Conservation (phyloP, 2,888 invertebrate species). For the Prenolepis imparis region DNA sequence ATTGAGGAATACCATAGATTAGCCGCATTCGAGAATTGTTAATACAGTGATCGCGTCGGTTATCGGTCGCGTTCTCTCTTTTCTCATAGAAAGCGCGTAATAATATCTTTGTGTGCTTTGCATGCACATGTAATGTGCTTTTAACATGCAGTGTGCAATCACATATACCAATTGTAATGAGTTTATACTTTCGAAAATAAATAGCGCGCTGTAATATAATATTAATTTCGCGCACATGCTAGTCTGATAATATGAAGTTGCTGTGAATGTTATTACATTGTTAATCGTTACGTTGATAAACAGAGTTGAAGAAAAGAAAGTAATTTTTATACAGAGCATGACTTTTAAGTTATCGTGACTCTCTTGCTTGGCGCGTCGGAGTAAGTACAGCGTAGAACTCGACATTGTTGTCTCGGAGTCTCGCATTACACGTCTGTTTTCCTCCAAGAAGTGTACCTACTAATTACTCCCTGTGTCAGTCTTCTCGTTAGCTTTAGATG, state of each 20-base stretch:
- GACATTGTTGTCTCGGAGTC: slow-evolving; percentile 70
- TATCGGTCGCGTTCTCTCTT: neutral
- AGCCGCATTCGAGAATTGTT: slow-evolving; percentile 52
- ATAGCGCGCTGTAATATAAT: neutral
- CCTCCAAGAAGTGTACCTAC: slow-evolving; percentile 74
- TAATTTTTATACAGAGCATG: slow-evolving; percentile 42
- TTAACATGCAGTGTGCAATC: neutral
- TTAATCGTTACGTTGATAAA: slow-evolving; percentile 38
- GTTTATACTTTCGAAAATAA: neutral
- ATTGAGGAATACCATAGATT: slow-evolving; percentile 63
- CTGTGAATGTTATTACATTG: neutral
- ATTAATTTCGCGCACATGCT: neutral
- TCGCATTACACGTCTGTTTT: slow-evolving; percentile 75
- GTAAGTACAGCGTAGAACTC: slow-evolving; percentile 63
- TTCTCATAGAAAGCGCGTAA: slow-evolving; percentile 7
- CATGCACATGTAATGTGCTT: neutral
- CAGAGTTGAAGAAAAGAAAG: neutral
- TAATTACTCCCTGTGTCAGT: slow-evolving; percentile 74
- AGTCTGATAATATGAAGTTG: neutral
- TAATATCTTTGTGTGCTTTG: slow-evolving; percentile 24
- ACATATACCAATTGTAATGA: neutral
- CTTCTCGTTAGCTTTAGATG: slow-evolving; percentile 72
- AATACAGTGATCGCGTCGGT: slow-evolving; percentile 34
- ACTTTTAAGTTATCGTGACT: slow-evolving; percentile 59
- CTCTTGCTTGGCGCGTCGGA: slow-evolving; percentile 28